Base-by-base conservation (phyloP, 2,888 invertebrate species). In the Catocala nupta region DNA sequence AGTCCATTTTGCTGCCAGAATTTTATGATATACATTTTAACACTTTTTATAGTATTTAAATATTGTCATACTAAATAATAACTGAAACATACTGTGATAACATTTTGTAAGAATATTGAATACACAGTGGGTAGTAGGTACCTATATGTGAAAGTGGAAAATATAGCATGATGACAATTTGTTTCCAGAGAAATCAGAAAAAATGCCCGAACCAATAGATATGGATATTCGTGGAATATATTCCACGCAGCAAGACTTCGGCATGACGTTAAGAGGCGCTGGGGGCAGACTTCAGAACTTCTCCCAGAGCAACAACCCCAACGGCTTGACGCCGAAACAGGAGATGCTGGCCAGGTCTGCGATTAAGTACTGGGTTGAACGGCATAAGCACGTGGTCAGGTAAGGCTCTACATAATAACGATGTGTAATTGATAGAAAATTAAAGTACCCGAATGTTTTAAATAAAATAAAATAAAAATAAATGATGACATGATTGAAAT, bases 301-400 rank as follows among this genome's bases (percentile, higher is more conserved):
- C 75, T 95, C 84, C 0, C 78, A 82, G 54, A 68, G 70, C 1
- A 90, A 80, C 25, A 94, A 97, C 72, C 97, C 97, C 0, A 98
- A 97, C 73, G 97, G 97, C 0, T 90, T 98, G 55, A 96, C 96
- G 0, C 96, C 96, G 85, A 98, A 97, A 81, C 97, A 98, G 82
- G 97, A 98, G 87, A 95, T 97, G 92, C 94, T 98, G 89, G 97
- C 98, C 1, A 95, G 98, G 72, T 97, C 97, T 42, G 97, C 98
- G 13, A 98, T 98, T 79, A 98, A 97, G 81, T 98, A 98, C 82
- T 98, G 98, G 98, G 98, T 98, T 36, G 98, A 98, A 82, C 93
- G 98, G 45, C 98, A 98, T 85, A 98, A 98, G 89, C 98, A 98
- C 83, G 97, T 98, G 58, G 98, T 98, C 49, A 96, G 97, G 98